phyloP scores from a whole-genome alignment of 2,888 invertebrate genomes.

The Heteromyza rotundicornis region DNA sequence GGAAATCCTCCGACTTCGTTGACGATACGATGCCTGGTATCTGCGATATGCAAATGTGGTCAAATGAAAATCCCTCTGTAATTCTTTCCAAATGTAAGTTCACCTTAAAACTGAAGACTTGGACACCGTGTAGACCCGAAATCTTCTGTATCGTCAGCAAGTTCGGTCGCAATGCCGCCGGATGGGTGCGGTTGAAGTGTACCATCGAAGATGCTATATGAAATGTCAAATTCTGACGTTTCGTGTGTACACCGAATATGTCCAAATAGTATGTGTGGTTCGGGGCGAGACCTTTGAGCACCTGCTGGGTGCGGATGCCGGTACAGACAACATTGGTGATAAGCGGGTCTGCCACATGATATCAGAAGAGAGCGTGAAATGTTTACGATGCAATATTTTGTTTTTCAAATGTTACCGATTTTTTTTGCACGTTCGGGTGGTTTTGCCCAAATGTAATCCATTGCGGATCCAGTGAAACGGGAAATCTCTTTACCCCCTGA shows the following conservation, averaged over 20 bases:
- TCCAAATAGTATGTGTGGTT: constrained; percentile 59
- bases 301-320: constrained; percentile 56
- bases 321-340: constrained; percentile 56
- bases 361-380: no score
- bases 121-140: constrained; percentile 64
- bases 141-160: constrained; percentile 64
- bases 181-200: constrained; percentile 60
- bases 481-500: constrained; percentile 22
- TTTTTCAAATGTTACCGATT: constrained; percentile 46
- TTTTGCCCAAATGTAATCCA: constrained; percentile 52
- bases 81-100: constrained; percentile 9
- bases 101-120: constrained; percentile 67
- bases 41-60: constrained; percentile 6
- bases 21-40: background rate
- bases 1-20: background rate
- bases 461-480: constrained; percentile 36
- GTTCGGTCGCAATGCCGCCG: constrained; percentile 63
- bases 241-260: constrained; percentile 59
- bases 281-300: constrained; percentile 51
- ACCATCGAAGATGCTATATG: constrained; percentile 50
- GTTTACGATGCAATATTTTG: no score
- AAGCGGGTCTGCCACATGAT: constrained; percentile 39
- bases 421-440: constrained; percentile 50
- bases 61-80: background rate
- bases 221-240: constrained; percentile 57